Percentiles rank a stretch among this genome's conserved stretches.
Conservation (phyloP, 2,797 vertebrate species). For the Neosilurus mollespiculum region DNA sequence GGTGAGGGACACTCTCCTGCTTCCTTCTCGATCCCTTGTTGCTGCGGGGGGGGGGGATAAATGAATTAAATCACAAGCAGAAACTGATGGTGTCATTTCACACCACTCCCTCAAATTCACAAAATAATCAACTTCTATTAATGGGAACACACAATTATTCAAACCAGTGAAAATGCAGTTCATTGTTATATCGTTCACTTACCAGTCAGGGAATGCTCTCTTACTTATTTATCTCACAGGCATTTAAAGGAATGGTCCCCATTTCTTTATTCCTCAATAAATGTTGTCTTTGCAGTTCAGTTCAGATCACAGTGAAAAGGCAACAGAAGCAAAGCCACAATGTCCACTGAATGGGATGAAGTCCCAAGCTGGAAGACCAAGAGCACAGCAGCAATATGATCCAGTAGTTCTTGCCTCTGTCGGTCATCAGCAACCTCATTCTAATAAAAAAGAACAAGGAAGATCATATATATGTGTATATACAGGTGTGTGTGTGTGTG, state of each 20-base stretch:
- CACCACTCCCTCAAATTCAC: not conserved
- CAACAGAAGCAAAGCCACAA: constrained; percentile 27
- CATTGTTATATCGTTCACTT: not conserved
- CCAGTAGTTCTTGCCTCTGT: constrained; percentile 23
- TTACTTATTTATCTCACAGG: constrained; percentile 49
- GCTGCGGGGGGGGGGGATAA: constrained; percentile 22
- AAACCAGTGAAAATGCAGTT: not conserved
- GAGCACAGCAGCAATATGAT: constrained; percentile 30
- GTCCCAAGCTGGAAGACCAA: constrained; percentile 47
- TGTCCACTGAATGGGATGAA: constrained; percentile 38
- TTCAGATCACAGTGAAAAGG: constrained; percentile 44
- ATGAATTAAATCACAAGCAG: not conserved
- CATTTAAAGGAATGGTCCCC: constrained; percentile 46
- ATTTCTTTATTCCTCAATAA: constrained; percentile 40
- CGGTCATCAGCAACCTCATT: constrained; percentile 21
- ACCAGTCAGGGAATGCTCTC: constrained; percentile 46
- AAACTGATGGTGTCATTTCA: not conserved
- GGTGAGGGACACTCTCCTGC: constrained; percentile 46
- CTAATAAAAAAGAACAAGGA: constrained; percentile 8
- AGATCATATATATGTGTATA: not conserved
- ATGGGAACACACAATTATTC: not conserved
- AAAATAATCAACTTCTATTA: not conserved
- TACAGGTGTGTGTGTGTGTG: too few relatives aligned
- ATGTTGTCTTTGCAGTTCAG: constrained; percentile 20
- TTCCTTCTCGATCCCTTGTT: constrained; percentile 39